Base-by-base conservation (phyloP, 2,888 invertebrate species). In the Lithophane socia region DNA sequence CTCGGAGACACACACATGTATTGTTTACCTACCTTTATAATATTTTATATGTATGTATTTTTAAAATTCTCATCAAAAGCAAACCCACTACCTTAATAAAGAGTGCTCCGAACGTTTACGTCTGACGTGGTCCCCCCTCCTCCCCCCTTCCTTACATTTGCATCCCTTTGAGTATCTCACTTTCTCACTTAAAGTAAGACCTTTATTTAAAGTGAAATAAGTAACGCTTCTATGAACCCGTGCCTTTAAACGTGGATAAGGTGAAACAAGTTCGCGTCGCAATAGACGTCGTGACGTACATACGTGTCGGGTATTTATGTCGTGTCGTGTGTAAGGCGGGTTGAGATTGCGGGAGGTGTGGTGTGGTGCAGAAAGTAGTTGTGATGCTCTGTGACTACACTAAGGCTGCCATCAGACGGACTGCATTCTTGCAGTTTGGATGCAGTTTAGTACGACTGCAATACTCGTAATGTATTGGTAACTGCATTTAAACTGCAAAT, bases 161-260 rank as follows among this genome's bases (percentile, higher is more conserved):
- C 87, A 87, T 86, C 74, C 63, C 84, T 87, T 87, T 87, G 88
- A 88, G 79, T 54, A 56, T 71, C 70, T 79, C 54, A 79, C 70
- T 58, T 52, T 68, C 70, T 77, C 58, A 80, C 73, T 87, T 86
- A 73, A 73, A 58, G 73, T 73, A 76, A 81, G 76, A 86, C 69
- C 82, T 84, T 86, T 86, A 86, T 78, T 83, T 88, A 77, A 81
- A 86, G 78, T 86, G 86, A 84, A 86, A 86, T 86, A 80, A 88
- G 81, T 75, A 49, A 77, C 84, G 88, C 84, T 47, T 47, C 71
- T 73, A 84, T 86, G 86, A 78, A 67, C 72, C 29, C 47, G 47
- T 56, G 72, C 74, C 75, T 84, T 75, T 66, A 82, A 44, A 70
- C 73, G 58, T 70, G 75, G 74, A 83, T 84, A 77, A 74, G 69